Evolutionary conservation across 2,888 invertebrate species (phyloP), one percentile per base, ranked within the genome.

Genomic region (Oxyscelio sp.): DNA sequence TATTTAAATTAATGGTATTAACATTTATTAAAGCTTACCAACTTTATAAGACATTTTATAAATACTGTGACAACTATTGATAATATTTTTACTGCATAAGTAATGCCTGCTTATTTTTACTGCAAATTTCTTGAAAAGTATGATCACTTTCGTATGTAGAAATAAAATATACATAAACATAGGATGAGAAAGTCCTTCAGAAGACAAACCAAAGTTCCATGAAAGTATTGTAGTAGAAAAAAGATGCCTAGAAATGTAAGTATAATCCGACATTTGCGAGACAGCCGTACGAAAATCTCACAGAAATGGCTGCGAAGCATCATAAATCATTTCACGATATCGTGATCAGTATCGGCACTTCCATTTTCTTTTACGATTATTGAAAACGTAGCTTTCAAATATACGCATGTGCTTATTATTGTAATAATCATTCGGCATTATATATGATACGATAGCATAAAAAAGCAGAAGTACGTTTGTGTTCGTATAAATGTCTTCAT

Each of bases 191-290:
- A 21, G 31, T 65, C 38, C 45, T 24, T 45, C 8, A 15, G n/a
- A 65, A 65, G 63, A 50, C 50, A 50, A 65, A 65, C n/a, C 48
- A 43, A 61, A 65, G 63, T 65, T 65, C 11, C 13, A 24, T 21
- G 19, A 65, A 65, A 50, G 31, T 65, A 50, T 48, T 9, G 63
- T n/a, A 31, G n/a, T n/a, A n/a, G n/a, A 50, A 65, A 65, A 50
- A 43, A 21, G 24, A 65, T 79, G 73, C 77, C 79, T 78, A 50
- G 63, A 71, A 81, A 81, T 74, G 84, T 85, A 85, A 84, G 86
- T 83, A 85, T 90, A 90, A 90, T 90, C 88, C 79, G 88, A 89
- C 90, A 68, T 85, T 73, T 63, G 83, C 78, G 85, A 85, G 89
- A 89, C 88, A 87, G 85, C 73, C 84, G 83, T 75, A 83, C 24